phyloP scores from a whole-genome alignment of 2,797 vertebrate species.

The Gastrophryne carolinensis region DNA sequence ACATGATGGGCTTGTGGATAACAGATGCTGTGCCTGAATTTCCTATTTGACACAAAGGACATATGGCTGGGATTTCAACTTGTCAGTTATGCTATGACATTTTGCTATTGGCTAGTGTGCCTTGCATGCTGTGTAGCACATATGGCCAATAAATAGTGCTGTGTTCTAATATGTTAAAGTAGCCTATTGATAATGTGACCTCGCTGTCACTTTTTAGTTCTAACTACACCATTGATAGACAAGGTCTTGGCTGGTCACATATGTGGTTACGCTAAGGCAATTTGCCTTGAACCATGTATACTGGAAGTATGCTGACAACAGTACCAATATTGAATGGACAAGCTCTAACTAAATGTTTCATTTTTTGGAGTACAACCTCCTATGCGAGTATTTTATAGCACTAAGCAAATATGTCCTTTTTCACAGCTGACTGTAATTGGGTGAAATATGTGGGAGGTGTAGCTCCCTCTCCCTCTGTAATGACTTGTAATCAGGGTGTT shows the following conservation, averaged over 20 bases:
- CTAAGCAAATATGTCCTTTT: too few relatives aligned
- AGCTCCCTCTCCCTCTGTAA: background rate
- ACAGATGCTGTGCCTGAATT: background rate
- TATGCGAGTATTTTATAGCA: too few relatives aligned
- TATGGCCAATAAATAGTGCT: background rate
- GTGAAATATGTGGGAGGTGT: background rate
- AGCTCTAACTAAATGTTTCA: background rate
- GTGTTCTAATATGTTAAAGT: background rate
- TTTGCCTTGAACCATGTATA: too few relatives aligned
- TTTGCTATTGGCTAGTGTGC: background rate
- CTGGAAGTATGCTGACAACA: too few relatives aligned
- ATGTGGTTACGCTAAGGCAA: background rate
- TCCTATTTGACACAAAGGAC: background rate
- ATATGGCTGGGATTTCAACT: background rate
- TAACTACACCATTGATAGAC: background rate
- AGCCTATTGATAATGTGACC: too few relatives aligned
- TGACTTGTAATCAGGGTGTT: conserved; percentile 5
- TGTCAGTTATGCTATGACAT: background rate
- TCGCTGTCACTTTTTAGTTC: too few relatives aligned
- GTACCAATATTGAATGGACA: too few relatives aligned
- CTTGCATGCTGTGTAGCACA: background rate
- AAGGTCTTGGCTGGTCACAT: background rate
- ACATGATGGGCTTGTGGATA: background rate
- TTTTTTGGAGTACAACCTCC: too few relatives aligned
- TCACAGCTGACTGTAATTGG: background rate